These are phyloP conservation scores for Pachymerium ferrugineum DNA, from an alignment of 2,888 invertebrate species.

Conservation along the genomic window DNA sequence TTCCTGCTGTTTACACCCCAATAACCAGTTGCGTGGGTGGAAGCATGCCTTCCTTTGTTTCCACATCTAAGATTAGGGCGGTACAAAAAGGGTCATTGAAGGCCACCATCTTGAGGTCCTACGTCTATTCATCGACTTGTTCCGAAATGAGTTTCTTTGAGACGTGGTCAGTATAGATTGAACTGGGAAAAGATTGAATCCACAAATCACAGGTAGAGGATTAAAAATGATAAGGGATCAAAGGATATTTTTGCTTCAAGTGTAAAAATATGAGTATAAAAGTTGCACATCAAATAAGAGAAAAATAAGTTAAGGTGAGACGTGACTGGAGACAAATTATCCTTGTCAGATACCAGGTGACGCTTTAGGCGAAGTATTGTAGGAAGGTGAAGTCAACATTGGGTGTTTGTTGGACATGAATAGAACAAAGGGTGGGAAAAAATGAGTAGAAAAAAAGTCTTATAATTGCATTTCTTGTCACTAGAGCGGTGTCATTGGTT, in stretches of 20 bases:
- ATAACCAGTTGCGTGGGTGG: slow-evolving; percentile 22
- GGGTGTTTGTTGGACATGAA: neutral
- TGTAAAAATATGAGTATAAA: neutral
- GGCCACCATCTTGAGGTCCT: neutral
- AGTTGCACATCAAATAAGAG: neutral
- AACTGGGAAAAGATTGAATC: neutral
- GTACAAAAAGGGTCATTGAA: slow-evolving; percentile 16
- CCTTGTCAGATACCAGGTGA: neutral
- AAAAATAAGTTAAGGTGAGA: neutral
- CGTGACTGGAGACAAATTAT: slow-evolving; percentile 17
- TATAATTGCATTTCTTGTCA: neutral
- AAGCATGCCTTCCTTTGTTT: slow-evolving; percentile 15
- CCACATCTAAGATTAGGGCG: slow-evolving; percentile 17
- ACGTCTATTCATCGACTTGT: neutral
- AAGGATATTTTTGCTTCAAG: too few relatives aligned
- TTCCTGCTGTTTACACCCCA: slow-evolving; percentile 27
- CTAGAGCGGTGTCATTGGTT: neutral
- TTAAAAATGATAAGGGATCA: too few relatives aligned
- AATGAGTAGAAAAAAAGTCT: neutral
- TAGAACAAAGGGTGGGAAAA: neutral
- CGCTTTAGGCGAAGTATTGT: neutral
- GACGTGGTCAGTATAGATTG: neutral
- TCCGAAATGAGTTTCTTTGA: neutral
- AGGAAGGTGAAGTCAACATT: neutral
- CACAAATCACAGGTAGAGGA: too few relatives aligned